These are phyloP conservation scores for Drosophila kurseongensis DNA, from an alignment of 1,140 invertebrate species.

Conservation along the genomic window DNA sequence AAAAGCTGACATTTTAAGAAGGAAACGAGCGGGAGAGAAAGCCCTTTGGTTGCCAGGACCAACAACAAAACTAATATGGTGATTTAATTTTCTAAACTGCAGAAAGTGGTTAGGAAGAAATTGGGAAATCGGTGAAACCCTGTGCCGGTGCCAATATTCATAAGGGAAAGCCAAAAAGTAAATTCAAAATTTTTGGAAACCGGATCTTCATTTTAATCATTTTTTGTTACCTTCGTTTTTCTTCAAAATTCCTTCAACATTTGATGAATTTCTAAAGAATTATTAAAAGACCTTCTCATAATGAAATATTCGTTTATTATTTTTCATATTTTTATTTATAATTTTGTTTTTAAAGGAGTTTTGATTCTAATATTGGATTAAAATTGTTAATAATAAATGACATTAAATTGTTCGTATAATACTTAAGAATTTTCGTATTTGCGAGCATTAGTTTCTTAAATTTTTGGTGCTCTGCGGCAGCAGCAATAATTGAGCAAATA, in stretches of 20 bases:
- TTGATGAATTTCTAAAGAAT: too few relatives aligned
- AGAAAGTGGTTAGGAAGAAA: conserved; percentile 29
- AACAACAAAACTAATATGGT: conserved; percentile 21
- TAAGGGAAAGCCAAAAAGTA: too few relatives aligned
- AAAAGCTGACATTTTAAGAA: neutral
- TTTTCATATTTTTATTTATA: conserved; percentile 39
- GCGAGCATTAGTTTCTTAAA: conserved; percentile 45
- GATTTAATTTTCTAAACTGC: conserved; percentile 55
- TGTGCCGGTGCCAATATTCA: too few relatives aligned
- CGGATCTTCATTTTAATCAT: too few relatives aligned
- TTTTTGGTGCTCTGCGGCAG: conserved; percentile 33
- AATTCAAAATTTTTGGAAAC: too few relatives aligned
- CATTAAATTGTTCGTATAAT: conserved; percentile 47
- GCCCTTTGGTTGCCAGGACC: conserved; percentile 7
- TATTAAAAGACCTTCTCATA: too few relatives aligned
- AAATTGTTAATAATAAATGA: conserved; percentile 48
- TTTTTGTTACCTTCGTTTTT: too few relatives aligned
- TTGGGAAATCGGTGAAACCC: neutral
- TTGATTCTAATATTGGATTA: conserved; percentile 36
- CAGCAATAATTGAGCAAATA: conserved; percentile 57
- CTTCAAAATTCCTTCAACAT: too few relatives aligned
- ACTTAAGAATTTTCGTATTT: conserved; percentile 43
- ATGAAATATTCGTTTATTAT: conserved; percentile 2
- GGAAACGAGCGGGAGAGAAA: conserved; percentile 2
- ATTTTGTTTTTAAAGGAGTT: conserved; percentile 26